Evolutionary conservation across 2,113 vertebrate species (phyloP), one percentile per base, ranked within the genome.

Genomic region (Sphyrna mokarran): DNA sequence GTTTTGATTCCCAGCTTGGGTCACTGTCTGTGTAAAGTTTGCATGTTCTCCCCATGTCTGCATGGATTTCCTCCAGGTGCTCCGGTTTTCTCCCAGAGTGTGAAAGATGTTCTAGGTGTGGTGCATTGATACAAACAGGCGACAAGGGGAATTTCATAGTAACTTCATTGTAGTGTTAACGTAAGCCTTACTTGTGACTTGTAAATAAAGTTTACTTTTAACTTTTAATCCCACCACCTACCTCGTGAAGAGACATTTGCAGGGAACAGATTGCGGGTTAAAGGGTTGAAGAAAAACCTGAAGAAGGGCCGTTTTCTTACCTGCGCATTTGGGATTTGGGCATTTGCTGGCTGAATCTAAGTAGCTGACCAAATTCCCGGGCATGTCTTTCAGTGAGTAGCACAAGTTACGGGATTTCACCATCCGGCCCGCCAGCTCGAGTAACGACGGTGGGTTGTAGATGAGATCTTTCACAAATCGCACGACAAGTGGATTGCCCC

Each of bases 251-350:
- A 37, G 3, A 10, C 16, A n/a, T 33, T 80, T 80, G 78, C 78
- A 80, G n/a, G n/a, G 13, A 80, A 33, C 78, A 80, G 37, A 40
- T 80, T 80, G 78, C 16, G n/a, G n/a, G n/a, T 40, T 40, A 40
- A 83, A 40, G 8, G 37, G 20, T 40, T 43, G 4, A 83, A 40
- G 0, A 83, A 13, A 94, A 66, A 26, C 9, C 37, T 83, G 40
- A 66, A 37, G 11, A 18, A 90, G 48, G 48, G 48, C 13, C 78
- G 33, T 11, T 3, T 96, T 96, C 98, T 97, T 97, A 99, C 99
- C 99, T 23, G 98, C 98, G 2, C 99, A 99, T 96, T 99, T 99
- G 58, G 99, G 99, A 96, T 99, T 99, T 96, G 99, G 99, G 80
- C 99, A 99, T 97, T 99, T 99, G 98, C 98, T 99, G 96, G 99